Base-by-base conservation (phyloP, 64 coral and sea anemone genomes). In the Actinia equina region DNA sequence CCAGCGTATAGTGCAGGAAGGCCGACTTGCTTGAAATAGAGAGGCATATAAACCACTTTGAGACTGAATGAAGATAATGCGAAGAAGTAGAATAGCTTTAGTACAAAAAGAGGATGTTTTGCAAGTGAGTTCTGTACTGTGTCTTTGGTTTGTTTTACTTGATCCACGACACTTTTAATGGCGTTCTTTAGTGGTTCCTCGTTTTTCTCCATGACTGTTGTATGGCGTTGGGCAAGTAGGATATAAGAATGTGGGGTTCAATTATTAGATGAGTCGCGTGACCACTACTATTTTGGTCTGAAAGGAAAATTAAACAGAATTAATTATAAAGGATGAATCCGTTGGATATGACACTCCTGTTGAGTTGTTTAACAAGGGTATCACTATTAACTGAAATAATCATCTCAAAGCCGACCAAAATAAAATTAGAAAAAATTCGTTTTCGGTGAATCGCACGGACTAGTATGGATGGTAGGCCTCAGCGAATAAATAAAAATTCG, bases 11-110 rank as follows among this genome's bases (percentile, higher is more conserved):
- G 37, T 8, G 83, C 83, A 43, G 83, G n/a, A 22, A 85, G 25
- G 26, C 83, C 83, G 19, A 85, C 83, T 85, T 85, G 83, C 41
- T 85, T 85, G 83, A 85, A 85, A 60, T 85, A 85, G 7, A 85
- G 52, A 13, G 83, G 83, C 83, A 85, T 85, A 19, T 85, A n/a
- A 85, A 85, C 83, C 6, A 85, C 83, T 61, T 85, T 85, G 23
- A 85, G 59, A 18, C 83, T 85, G 17, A 85, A 61, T 12, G 83
- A 59, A 43, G 83, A 85, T 42, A 85, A 18, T 58, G 53, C 83
- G 16, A 85, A 85, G 59, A 85, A 85, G 41, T 85, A 85, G 23
- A 85, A 85, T 2, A 85, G 59, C 55, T 85, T 85, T 17, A 85
- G 18, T 23, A 42, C 30, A 2, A 61, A 2, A 26, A 85, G 52